phyloP scores from a whole-genome alignment of 2,888 invertebrate species.

The Volucella zonaria region DNA sequence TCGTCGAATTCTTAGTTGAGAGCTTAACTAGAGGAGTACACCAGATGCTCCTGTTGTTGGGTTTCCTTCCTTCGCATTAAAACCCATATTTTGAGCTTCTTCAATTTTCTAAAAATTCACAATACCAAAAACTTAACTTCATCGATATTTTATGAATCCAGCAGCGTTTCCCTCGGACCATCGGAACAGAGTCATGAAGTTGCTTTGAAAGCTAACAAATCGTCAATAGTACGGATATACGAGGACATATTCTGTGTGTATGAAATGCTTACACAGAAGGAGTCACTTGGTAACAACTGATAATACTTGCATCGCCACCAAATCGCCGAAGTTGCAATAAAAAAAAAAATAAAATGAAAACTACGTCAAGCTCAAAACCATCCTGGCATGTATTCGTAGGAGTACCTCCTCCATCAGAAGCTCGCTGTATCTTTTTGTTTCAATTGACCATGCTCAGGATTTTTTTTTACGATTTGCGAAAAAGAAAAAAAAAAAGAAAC shows the following conservation, averaged over 20 bases:
- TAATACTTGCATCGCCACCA: too few relatives aligned
- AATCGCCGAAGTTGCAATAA: too few relatives aligned
- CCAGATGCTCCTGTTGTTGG: too few relatives aligned
- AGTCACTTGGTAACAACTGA: constrained; percentile 26
- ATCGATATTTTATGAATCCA: constrained; percentile 10
- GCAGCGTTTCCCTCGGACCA: constrained; percentile 54
- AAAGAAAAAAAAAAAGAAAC: neutral
- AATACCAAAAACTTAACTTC: neutral
- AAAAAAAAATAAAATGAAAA: constrained; percentile 13
- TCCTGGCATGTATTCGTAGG: constrained; percentile 1
- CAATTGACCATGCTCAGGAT: constrained; percentile 33
- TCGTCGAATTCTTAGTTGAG: too few relatives aligned
- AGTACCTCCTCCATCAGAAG: neutral
- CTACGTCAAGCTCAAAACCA: neutral
- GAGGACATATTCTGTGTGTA: constrained; percentile 5
- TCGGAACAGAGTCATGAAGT: constrained; percentile 62
- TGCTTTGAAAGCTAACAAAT: constrained; percentile 60
- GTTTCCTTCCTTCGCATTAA: too few relatives aligned
- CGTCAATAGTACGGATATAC: constrained; percentile 24
- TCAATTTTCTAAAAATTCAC: neutral
- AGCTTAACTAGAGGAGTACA: too few relatives aligned
- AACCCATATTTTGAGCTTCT: too few relatives aligned
- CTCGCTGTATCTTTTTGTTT: neutral
- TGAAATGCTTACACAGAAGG: constrained; percentile 21
- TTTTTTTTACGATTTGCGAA: constrained; percentile 3